Base-by-base conservation (phyloP, 2,113 vertebrate species). In the Parus major region DNA sequence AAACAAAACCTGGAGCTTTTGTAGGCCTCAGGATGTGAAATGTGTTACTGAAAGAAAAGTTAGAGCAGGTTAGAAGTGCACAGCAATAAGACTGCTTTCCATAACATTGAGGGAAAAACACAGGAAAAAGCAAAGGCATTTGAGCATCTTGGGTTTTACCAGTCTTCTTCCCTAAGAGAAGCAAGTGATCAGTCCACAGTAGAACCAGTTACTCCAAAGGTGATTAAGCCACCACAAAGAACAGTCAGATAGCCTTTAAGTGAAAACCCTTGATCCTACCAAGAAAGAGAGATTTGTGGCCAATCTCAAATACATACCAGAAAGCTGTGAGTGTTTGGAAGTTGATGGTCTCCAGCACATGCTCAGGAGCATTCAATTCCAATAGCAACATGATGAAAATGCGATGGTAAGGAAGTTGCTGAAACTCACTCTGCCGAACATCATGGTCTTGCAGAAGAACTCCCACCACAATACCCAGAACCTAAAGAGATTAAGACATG, bases 301-400 rank as follows among this genome's bases (percentile, higher is more conserved):
- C 65, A 69, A 24, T 15, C 33, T 49, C 70, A 75, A 29, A 79
- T 18, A 97, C 97, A 7, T 97, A 99, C 99, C 99, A 99, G 97
- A 99, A 99, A 90, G 99, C 99, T 29, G 99, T 99, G 92, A 99
- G 99, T 5, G 99, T 99, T 98, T 99, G 99, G 96, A 99, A 99
- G 98, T 99, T 99, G 96, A 99, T 99, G 83, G 99, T 99, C 97
- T 99, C 99, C 76, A 99, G 97, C 25, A 99, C 99, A 14, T 99
- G 99, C 92, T 99, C 99, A 5, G 99, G 99, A 76, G 99, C 99
- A 57, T 99, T 99, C 93, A 99, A 98, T 97, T 99, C 99, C 95
- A 99, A 92, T 63, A 99, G 98, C 96, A 99, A 97, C 99, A 99
- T 99, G 97, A 99, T 99, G 97, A 99, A 99, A 68, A 99, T 99